phyloP scores from a whole-genome alignment of 2,888 invertebrate species.

The Agrotis puta region DNA sequence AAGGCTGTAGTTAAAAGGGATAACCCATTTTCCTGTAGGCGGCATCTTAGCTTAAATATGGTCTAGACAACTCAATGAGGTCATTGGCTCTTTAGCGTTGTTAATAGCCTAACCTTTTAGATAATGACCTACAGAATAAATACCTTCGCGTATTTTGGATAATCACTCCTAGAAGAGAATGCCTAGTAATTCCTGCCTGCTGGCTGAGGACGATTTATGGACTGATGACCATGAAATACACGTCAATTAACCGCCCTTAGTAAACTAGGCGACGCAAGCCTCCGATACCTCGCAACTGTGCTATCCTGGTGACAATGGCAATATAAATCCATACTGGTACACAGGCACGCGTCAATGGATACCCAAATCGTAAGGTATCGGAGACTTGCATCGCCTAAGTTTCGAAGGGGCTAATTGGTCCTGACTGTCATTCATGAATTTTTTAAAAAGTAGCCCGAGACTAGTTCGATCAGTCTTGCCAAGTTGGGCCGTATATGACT shows the following conservation, averaged over 20 bases:
- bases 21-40: not conserved
- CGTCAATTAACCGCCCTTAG: no score
- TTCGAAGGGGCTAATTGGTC: no score
- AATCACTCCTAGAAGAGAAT: not conserved
- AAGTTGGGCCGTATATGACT: not conserved
- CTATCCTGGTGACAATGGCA: no score
- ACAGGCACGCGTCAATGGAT: no score
- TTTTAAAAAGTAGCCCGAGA: not conserved
- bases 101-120: constrained; percentile 8
- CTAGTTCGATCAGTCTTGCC: not conserved
- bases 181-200: no score
- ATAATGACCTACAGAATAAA: constrained; percentile 17
- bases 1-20: not conserved
- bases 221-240: no score
- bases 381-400: no score
- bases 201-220: no score
- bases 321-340: no score
- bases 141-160: not conserved
- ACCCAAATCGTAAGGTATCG: no score
- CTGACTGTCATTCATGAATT: not conserved
- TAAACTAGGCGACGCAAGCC: no score
- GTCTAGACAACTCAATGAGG: constrained; percentile 57
- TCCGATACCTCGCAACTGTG: no score
- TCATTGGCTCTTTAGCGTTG: constrained; percentile 32
- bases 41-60: constrained; percentile 20